phyloP scores from a whole-genome alignment of 2,113 vertebrate species.

The Ctenodactylus gundi region DNA sequence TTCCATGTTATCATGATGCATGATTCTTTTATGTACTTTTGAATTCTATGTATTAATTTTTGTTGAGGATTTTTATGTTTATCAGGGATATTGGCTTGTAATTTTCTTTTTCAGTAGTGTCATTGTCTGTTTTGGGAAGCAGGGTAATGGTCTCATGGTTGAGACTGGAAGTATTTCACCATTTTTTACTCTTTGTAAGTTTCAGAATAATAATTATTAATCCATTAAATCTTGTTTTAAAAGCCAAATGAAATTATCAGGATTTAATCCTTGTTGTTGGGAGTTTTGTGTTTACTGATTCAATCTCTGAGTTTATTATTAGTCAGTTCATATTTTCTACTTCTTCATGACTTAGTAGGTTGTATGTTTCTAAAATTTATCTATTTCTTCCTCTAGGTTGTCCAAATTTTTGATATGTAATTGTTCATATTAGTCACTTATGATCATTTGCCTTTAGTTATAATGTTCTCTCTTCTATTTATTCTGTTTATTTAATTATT shows the following conservation, averaged over 20 bases:
- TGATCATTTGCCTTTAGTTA: not conserved
- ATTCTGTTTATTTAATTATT: not conserved
- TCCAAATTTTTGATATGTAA: not conserved
- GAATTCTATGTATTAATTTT: too few relatives aligned
- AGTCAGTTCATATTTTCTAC: not conserved
- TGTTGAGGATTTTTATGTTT: not conserved
- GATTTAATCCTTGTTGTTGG: not conserved
- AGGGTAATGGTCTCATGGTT: not conserved
- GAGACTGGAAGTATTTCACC: not conserved
- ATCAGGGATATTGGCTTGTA: not conserved
- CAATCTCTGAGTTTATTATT: not conserved
- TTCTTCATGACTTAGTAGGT: not conserved
- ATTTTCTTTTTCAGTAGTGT: not conserved
- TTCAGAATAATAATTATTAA: not conserved
- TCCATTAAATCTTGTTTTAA: too few relatives aligned
- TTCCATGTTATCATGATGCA: too few relatives aligned
- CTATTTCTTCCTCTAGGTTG: too few relatives aligned
- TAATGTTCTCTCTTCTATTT: not conserved
- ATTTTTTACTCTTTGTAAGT: not conserved
- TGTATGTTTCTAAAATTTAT: too few relatives aligned
- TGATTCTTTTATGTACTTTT: too few relatives aligned
- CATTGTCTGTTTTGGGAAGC: not conserved
- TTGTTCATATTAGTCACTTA: not conserved
- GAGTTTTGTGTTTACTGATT: not conserved
- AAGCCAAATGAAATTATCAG: not conserved